phyloP scores from a whole-genome alignment of 2,113 vertebrate genomes.

The Labeo catla region DNA sequence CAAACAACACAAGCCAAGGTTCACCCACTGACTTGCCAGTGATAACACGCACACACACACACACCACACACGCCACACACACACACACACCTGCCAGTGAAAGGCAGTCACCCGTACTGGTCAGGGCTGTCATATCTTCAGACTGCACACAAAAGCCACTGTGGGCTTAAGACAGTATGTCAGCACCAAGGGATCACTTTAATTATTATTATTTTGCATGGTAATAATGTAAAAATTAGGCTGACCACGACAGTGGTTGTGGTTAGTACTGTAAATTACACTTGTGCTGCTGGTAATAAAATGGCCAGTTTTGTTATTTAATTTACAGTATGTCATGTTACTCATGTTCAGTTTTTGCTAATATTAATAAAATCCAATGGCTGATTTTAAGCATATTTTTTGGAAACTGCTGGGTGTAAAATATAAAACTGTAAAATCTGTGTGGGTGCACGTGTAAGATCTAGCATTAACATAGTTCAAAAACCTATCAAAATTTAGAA shows the following conservation, averaged over 20 bases:
- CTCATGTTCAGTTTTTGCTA: neutral
- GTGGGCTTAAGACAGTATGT: neutral
- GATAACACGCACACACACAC: neutral
- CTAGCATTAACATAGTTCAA: no score
- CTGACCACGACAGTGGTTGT: no score
- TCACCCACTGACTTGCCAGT: slow-evolving; percentile 29
- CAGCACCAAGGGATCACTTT: neutral
- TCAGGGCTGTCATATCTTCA: neutral
- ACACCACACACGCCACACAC: neutral
- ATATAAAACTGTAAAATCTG: neutral
- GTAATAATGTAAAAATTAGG: neutral
- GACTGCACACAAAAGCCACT: neutral
- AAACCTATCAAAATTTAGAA: neutral
- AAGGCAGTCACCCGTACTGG: neutral
- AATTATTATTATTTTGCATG: neutral
- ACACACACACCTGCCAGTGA: neutral
- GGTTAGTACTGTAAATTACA: neutral
- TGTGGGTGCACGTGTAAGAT: no score
- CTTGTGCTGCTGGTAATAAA: neutral
- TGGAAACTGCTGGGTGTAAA: neutral
- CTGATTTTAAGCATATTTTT: neutral
- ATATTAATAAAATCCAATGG: neutral
- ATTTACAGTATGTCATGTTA: neutral
- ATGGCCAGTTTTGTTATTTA: neutral
- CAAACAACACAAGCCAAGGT: slow-evolving; percentile 42